phyloP scores from a whole-genome alignment of 2,113 vertebrate genomes.

The Loxodonta africana region DNA sequence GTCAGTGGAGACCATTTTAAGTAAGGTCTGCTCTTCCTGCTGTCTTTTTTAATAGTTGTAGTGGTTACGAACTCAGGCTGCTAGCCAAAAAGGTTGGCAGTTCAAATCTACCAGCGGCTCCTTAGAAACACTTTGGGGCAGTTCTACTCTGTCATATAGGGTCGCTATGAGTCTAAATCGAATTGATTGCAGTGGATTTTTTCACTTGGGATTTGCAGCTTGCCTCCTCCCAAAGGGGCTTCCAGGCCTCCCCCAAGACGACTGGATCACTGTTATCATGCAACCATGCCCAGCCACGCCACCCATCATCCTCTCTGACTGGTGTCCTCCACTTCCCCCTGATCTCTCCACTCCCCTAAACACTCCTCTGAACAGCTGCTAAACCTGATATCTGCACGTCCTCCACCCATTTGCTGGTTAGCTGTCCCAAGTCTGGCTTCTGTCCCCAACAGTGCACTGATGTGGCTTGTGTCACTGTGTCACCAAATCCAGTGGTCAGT shows the following conservation, averaged over 20 bases:
- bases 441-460: neutral
- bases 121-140: too few relatives aligned
- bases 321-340: neutral
- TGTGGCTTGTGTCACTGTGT: neutral
- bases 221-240: neutral
- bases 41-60: too few relatives aligned
- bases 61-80: too few relatives aligned
- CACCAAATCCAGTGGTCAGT: neutral
- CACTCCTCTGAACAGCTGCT: neutral
- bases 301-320: neutral
- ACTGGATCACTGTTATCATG: fast-evolving
- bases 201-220: neutral
- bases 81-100: too few relatives aligned
- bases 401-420: neutral
- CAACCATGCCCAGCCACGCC: neutral
- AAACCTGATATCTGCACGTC: neutral
- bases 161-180: too few relatives aligned
- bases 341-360: neutral
- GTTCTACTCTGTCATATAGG: too few relatives aligned
- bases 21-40: neutral
- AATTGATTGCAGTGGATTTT: too few relatives aligned
- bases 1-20: neutral
- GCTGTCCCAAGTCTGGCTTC: neutral
- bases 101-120: too few relatives aligned
- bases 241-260: neutral